Evolutionary conservation across 37 sponge, comb jelly and placozoan genomes (phyloP).

Genomic region (Spongia lamella): DNA sequence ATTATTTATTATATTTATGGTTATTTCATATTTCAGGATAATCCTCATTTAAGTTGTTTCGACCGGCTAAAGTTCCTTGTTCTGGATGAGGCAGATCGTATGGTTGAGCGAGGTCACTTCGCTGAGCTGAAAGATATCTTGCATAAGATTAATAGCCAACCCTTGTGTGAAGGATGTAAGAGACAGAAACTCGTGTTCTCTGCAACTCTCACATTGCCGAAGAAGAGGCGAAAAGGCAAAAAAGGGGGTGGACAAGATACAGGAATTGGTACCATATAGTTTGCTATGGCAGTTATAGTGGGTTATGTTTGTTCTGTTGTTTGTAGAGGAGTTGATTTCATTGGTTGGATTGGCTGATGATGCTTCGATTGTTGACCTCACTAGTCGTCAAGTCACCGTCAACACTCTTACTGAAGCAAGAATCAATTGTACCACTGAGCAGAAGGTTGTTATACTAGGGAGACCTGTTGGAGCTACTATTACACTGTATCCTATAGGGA

Average conservation of each 20-base stretch:
- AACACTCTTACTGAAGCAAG: slow-evolving; percentile 81
- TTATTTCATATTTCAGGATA: slow-evolving; percentile 43
- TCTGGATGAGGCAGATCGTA: slow-evolving; percentile 95
- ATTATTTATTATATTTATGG: background rate
- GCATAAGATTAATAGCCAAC: slow-evolving; percentile 27
- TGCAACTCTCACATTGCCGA: slow-evolving; percentile 88
- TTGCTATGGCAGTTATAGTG: background rate
- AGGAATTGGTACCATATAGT: background rate
- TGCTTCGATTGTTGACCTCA: slow-evolving; percentile 75
- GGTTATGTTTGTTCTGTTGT: background rate
- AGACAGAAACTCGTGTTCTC: slow-evolving; percentile 90
- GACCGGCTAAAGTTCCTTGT: slow-evolving; percentile 70
- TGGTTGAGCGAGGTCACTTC: slow-evolving; percentile 96
- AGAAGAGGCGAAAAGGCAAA: slow-evolving; percentile 49
- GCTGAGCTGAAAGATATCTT: slow-evolving; percentile 78
- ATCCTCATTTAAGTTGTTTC: slow-evolving; percentile 50
- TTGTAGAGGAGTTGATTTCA: slow-evolving; percentile 63
- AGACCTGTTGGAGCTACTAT: too few relatives aligned
- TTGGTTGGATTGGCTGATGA: slow-evolving; percentile 50
- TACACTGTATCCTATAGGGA: too few relatives aligned
- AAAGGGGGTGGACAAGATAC: slow-evolving; percentile 42
- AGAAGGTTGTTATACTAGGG: too few relatives aligned
- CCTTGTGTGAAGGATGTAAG: background rate
- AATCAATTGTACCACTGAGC: slow-evolving; percentile 81
- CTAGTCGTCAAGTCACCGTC: slow-evolving; percentile 64